Conservation (phyloP, 1,140 invertebrate genomes). For the Cylas formicarius region DNA sequence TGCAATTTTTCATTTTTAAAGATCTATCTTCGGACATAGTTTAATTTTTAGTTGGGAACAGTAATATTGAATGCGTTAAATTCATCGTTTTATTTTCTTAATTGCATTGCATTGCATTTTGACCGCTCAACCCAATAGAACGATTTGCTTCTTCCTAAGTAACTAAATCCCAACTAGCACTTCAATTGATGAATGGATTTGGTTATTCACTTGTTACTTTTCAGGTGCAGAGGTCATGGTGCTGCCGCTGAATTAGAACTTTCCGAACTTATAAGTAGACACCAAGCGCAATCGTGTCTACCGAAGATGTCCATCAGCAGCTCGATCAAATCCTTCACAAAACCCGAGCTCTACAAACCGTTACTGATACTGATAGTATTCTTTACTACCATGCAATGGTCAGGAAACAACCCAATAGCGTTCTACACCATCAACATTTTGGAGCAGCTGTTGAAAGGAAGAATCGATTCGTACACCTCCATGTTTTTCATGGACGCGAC, state of each 20-base stretch:
- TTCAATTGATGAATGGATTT: too few species aligned
- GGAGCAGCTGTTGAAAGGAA: constrained; percentile 42
- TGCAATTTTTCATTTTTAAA: too few species aligned
- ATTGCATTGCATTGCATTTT: too few species aligned
- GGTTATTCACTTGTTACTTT: too few species aligned
- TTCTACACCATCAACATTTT: constrained; percentile 65
- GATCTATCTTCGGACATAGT: too few species aligned
- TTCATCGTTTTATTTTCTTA: too few species aligned
- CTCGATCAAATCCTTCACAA: constrained; percentile 28
- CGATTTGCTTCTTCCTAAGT: too few species aligned
- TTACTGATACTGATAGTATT: constrained; percentile 52
- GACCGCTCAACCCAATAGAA: too few species aligned
- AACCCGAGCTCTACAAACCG: constrained; percentile 47
- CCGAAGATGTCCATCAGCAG: constrained; percentile 11
- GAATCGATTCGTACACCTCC: constrained; percentile 48
- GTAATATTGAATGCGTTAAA: too few species aligned
- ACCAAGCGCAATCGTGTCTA: constrained; percentile 15
- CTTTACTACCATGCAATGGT: constrained; percentile 55
- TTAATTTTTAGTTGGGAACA: too few species aligned
- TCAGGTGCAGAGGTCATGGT: constrained; percentile 40
- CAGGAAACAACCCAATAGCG: constrained; percentile 59
- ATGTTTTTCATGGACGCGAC: constrained; percentile 60
- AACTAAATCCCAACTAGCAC: too few species aligned
- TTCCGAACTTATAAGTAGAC: constrained; percentile 43
- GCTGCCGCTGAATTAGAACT: constrained; percentile 45